phyloP scores from a whole-genome alignment of 2,888 invertebrate genomes.

The Plagodis dolabraria region DNA sequence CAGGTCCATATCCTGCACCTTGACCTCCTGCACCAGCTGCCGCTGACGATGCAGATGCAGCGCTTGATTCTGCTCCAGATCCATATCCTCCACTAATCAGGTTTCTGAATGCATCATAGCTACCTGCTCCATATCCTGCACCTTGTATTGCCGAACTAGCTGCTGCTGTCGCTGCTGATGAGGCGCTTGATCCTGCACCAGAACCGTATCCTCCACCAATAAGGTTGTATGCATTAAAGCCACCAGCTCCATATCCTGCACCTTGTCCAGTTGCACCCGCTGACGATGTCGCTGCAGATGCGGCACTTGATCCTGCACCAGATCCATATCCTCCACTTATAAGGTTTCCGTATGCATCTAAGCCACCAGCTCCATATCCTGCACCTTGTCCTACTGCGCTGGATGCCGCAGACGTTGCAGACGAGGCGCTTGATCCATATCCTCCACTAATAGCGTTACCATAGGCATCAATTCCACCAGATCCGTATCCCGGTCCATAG shows the following conservation, averaged over 20 bases:
- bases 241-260: background rate
- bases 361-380: background rate
- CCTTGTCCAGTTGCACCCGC: constrained; percentile 9
- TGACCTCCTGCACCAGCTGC: too few relatives aligned
- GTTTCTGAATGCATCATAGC: too few relatives aligned
- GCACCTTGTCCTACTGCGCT: background rate
- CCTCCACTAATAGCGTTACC: background rate
- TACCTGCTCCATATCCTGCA: too few relatives aligned
- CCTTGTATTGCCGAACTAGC: background rate
- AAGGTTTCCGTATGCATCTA: background rate
- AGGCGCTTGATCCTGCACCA: background rate
- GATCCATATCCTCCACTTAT: background rate
- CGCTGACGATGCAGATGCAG: too few relatives aligned
- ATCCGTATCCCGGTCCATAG: background rate
- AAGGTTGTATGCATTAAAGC: background rate
- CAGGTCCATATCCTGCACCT: too few relatives aligned
- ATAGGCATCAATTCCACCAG: background rate
- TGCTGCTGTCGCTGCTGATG: background rate
- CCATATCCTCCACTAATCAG: too few relatives aligned
- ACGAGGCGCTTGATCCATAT: background rate
- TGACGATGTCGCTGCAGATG: constrained; percentile 26
- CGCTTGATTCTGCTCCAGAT: too few relatives aligned
- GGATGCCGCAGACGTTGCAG: background rate
- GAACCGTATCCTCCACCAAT: background rate
- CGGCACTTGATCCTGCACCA: constrained; percentile 7